These are phyloP conservation scores for Nannoperca australis DNA, from an alignment of 2,797 vertebrate genomes.

Conservation along the genomic window DNA sequence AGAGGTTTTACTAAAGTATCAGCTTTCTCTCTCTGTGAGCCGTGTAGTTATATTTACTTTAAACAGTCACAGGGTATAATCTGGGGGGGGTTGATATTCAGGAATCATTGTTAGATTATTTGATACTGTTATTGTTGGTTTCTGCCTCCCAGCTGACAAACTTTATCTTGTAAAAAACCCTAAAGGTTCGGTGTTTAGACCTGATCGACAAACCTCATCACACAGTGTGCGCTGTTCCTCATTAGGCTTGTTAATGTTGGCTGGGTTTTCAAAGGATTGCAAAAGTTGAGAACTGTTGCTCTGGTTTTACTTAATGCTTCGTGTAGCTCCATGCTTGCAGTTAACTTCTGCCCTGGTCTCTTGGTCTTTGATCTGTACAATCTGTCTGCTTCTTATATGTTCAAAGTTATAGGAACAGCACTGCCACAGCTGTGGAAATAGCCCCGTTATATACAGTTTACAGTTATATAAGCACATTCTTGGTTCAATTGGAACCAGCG, in stretches of 20 bases:
- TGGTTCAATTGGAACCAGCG: conserved; percentile 44
- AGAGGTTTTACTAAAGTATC: no score
- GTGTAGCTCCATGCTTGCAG: conserved; percentile 6
- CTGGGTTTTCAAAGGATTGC: not conserved
- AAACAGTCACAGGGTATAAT: not conserved
- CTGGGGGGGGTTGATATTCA: not conserved
- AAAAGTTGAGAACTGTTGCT: conserved; percentile 14
- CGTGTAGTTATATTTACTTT: not conserved
- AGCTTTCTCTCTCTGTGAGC: not conserved
- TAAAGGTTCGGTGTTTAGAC: no score
- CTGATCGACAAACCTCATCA: no score
- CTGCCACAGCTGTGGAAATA: not conserved
- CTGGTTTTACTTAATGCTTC: conserved; percentile 5
- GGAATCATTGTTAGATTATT: not conserved
- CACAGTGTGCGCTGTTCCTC: not conserved
- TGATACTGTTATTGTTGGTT: not conserved
- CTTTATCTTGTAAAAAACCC: not conserved
- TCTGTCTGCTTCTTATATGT: not conserved
- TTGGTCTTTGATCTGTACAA: not conserved
- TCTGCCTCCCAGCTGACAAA: no score
- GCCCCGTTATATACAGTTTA: not conserved
- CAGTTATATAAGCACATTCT: conserved; percentile 55
- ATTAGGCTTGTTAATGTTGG: not conserved
- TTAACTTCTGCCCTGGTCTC: conserved; percentile 3
- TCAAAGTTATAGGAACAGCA: not conserved